These are phyloP conservation scores for Nothobranchius kuhntae DNA, from an alignment of 2,113 vertebrate species.

Conservation along the genomic window DNA sequence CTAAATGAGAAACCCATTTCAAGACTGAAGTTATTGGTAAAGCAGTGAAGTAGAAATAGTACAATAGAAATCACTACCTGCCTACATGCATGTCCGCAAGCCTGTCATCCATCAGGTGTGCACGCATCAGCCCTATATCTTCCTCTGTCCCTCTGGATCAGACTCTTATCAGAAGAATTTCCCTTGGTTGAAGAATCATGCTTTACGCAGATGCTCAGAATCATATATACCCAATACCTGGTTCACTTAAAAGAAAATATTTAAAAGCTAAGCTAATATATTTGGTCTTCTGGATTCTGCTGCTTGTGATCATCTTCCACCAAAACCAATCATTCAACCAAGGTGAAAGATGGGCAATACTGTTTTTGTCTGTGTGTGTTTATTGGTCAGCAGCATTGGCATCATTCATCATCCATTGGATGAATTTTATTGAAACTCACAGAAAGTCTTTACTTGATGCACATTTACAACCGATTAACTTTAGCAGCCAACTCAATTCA, in stretches of 20 bases:
- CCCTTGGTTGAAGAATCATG: slow-evolving; percentile 1
- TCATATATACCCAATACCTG: not conserved
- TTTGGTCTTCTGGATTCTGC: too few species aligned
- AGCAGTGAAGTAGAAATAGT: slow-evolving; percentile 60
- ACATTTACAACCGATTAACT: too few species aligned
- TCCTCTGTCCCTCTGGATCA: slow-evolving; percentile 6
- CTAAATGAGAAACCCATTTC: slow-evolving; percentile 63
- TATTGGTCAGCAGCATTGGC: too few species aligned
- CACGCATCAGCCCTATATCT: slow-evolving; percentile 31
- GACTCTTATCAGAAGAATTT: slow-evolving; percentile 17
- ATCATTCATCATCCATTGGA: too few species aligned
- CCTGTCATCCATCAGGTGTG: slow-evolving; percentile 46
- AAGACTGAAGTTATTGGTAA: slow-evolving; percentile 61
- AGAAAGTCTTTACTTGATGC: too few species aligned
- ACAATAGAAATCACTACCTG: slow-evolving; percentile 38
- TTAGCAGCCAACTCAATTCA: too few species aligned
- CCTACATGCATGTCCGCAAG: slow-evolving; percentile 37
- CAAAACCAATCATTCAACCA: too few species aligned
- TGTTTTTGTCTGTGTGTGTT: too few species aligned
- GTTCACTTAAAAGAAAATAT: not conserved
- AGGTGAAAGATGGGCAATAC: too few species aligned
- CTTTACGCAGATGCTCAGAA: slow-evolving; percentile 7
- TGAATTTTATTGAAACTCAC: too few species aligned
- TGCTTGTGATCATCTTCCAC: too few species aligned
- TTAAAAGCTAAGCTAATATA: too few species aligned